phyloP scores from a whole-genome alignment of 2,797 vertebrate species.

The Arrhamphus sclerolepis region DNA sequence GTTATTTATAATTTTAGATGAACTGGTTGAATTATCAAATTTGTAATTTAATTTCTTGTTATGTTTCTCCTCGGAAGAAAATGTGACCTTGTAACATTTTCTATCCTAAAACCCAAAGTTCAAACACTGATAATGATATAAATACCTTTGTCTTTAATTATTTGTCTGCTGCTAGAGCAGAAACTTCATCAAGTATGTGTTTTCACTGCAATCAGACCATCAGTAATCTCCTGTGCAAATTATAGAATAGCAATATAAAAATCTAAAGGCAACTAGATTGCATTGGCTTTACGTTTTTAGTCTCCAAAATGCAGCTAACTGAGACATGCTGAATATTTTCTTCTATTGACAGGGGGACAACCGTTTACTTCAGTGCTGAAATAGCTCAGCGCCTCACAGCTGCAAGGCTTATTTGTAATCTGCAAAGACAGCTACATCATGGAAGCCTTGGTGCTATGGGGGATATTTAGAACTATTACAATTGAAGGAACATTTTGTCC shows the following conservation, averaged over 20 bases:
- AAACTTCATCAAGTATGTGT: no score
- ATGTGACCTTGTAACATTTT: neutral
- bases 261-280: no score
- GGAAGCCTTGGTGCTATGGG: constrained; percentile 6
- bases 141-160: no score
- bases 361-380: constrained; percentile 50
- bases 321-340: constrained; percentile 15
- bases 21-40: neutral
- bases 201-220: no score
- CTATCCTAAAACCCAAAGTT: neutral
- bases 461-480: no score
- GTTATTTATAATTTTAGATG: no score
- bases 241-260: no score
- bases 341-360: constrained; percentile 12
- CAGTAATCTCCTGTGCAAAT: no score
- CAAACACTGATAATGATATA: neutral
- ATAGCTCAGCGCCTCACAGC: constrained; percentile 57
- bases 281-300: neutral
- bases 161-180: no score
- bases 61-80: constrained; percentile 22
- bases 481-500: no score
- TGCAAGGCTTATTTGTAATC: constrained; percentile 53
- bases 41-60: constrained; percentile 1
- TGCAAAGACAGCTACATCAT: constrained; percentile 36
- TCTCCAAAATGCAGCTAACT: constrained; percentile 6